Base-by-base conservation (phyloP, 2,888 invertebrate species). In the Cantharis flavilabris region DNA sequence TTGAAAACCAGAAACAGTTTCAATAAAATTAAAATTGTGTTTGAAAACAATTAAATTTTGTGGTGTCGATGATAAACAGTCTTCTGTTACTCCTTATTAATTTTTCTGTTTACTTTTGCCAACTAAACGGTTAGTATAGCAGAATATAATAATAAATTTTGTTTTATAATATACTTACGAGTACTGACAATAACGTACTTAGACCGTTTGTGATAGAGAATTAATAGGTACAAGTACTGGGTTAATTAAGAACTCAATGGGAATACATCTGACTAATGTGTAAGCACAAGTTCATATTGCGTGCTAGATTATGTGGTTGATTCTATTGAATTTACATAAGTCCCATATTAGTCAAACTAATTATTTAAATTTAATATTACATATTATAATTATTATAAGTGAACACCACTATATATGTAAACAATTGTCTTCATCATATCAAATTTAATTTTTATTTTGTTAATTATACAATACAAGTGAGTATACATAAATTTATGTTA, bases 231-330 rank as follows among this genome's bases (percentile, higher is more conserved):
- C 65, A 23, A 23, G 26, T n/a, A 20, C 20, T 20, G 23, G 64
- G 64, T 67, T 67, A 67, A 67, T 67, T 18, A 26, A 67, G 65
- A 67, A 67, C 23, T 67, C 65, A 67, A 67, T 67, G 65, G 65
- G 65, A 67, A 23, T 67, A 67, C 65, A 67, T 67, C 65, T 67
- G n/a, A 67, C 65, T 67, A 67, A 67, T 67, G 23, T 67, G 65
- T 67, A 67, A 67, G 65, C 65, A 16, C 14, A 23, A 67, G 65
- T 67, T 67, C 3, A 20, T 67, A 26, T 67, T 26, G 65, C 65
- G 65, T 67, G 65, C 26, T 67, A 18, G 65, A 67, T 67, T 67
- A 67, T 26, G 65, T 67, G 26, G 65, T 67, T 67, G 65, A 67
- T 67, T 67, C 23, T 26, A 67, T 67, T 67, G 65, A 67, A 20